A percentile compares a stretch with the other conserved stretches of the same genome.
phyloP scores from a whole-genome alignment of 2,113 vertebrate species.

The Aegypius monachus region DNA sequence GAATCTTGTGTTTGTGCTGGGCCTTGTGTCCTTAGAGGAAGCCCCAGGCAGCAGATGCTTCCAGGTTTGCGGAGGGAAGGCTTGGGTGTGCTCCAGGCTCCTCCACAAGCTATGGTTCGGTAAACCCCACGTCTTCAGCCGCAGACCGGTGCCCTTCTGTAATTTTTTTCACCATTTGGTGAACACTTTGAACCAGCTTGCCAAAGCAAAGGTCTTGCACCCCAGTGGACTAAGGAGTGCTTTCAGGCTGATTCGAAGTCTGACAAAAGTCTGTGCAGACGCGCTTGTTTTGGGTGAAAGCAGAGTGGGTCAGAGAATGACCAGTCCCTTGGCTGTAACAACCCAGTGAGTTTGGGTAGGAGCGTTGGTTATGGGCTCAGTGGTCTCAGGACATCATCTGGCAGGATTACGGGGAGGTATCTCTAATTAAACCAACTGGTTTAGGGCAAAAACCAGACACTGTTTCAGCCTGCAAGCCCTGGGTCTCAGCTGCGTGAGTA shows the following conservation, averaged over 20 bases:
- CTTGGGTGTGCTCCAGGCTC: not conserved
- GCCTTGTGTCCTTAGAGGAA: not conserved
- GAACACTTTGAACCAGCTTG: not conserved
- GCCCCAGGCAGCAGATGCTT: not conserved
- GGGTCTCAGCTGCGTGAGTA: not conserved
- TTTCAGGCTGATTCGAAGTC: not conserved
- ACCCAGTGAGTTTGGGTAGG: not conserved
- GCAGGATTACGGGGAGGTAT: not conserved
- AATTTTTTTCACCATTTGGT: not conserved
- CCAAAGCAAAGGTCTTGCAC: not conserved
- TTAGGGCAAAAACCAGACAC: not conserved
- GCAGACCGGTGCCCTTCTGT: not conserved
- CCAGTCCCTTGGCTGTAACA: not conserved
- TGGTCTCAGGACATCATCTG: not conserved
- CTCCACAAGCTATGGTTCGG: not conserved
- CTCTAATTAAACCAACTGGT: not conserved
- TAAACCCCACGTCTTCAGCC: not conserved
- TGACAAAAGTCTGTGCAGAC: not conserved
- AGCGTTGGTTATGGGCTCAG: not conserved
- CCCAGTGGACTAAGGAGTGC: rapidly evolving
- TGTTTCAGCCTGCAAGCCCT: not conserved
- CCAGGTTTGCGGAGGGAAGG: not conserved
- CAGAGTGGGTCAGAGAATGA: not conserved
- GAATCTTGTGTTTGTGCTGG: not conserved
- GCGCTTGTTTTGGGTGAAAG: not conserved